Base-by-base conservation (phyloP, 2,888 invertebrate species). In the Malacosoma neustria region DNA sequence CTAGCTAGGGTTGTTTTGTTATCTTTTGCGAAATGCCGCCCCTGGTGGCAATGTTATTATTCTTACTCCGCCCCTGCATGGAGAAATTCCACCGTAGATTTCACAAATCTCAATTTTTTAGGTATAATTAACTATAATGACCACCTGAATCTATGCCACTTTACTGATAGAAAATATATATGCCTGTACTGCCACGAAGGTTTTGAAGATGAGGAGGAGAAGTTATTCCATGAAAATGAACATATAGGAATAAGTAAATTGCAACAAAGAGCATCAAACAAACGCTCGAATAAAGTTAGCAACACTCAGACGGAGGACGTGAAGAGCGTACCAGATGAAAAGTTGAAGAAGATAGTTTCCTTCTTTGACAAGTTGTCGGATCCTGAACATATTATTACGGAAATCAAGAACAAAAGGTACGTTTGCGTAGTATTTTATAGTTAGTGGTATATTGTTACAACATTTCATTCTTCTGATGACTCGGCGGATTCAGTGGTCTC, bases 81-180 rank as follows among this genome's bases (percentile, higher is more conserved):
- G n/a, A n/a, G n/a, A n/a, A n/a, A n/a, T n/a, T n/a, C n/a, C n/a
- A n/a, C n/a, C n/a, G n/a, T n/a, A n/a, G n/a, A n/a, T n/a, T n/a
- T n/a, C n/a, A n/a, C n/a, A n/a, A n/a, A n/a, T n/a, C n/a, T n/a
- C n/a, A n/a, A n/a, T 2, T 37, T 57, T 51, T 0, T 59, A 84
- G 84, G 84, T 0, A 82, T 84, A 34, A 82, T 84, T 29, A 84
- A 82, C 48, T 84, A 84, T 63, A 84, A 84, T 36, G 82, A 84
- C 34, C 84, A 84, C 13, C 51, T 84, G 0, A 82, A 82, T 43
- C 54, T 82, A 0, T 71, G 72, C 39, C 84, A 84, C 40, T 84
- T 82, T 39, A 41, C 59, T 1, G 71, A 72, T 1, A 64, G 71
- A 4, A 73, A 69, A 35, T 63, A 39, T 46, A 39, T 64, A 36